Evolutionary conservation across 2,888 invertebrate genomes (phyloP).

Genomic region (Drosophila pseudotalamancana): DNA sequence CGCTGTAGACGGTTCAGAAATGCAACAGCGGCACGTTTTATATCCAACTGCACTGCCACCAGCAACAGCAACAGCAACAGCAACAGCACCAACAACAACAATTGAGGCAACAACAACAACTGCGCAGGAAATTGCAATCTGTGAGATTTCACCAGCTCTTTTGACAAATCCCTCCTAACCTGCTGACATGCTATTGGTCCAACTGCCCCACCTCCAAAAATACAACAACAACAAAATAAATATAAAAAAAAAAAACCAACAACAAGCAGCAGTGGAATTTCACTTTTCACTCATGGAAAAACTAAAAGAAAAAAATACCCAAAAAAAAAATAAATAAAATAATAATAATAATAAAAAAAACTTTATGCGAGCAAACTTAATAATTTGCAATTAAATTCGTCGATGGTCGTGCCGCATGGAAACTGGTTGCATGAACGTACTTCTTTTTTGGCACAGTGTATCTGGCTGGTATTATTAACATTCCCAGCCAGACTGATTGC

Average conservation of each 20-base stretch:
- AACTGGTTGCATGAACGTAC: slow-evolving; percentile 51
- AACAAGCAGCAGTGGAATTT: slow-evolving; percentile 53
- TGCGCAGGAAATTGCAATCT: slow-evolving; percentile 16
- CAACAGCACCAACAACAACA: slow-evolving; percentile 5
- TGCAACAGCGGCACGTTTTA: slow-evolving; percentile 50
- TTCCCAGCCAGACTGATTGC: not conserved
- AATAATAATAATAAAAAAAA: slow-evolving; percentile 47
- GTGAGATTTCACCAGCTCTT: slow-evolving; percentile 61
- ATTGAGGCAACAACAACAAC: slow-evolving; percentile 2
- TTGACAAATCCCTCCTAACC: slow-evolving; percentile 77
- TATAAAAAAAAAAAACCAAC: slow-evolving; percentile 1
- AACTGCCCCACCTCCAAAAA: slow-evolving; percentile 32
- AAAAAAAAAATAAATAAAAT: slow-evolving; percentile 24
- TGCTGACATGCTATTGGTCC: slow-evolving; percentile 67
- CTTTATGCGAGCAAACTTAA: slow-evolving; percentile 52
- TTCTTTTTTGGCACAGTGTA: slow-evolving; percentile 21
- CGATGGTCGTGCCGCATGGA: slow-evolving; percentile 41
- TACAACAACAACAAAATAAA: too few relatives aligned
- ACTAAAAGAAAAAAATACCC: slow-evolving; percentile 35
- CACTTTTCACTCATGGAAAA: slow-evolving; percentile 70
- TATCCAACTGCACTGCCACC: slow-evolving; percentile 1
- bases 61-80: slow-evolving; percentile 5
- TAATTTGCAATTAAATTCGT: slow-evolving; percentile 71
- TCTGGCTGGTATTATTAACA: not conserved
- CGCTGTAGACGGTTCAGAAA: slow-evolving; percentile 20